phyloP scores from a whole-genome alignment of 2,888 invertebrate genomes.

The Sicus ferrugineus region DNA sequence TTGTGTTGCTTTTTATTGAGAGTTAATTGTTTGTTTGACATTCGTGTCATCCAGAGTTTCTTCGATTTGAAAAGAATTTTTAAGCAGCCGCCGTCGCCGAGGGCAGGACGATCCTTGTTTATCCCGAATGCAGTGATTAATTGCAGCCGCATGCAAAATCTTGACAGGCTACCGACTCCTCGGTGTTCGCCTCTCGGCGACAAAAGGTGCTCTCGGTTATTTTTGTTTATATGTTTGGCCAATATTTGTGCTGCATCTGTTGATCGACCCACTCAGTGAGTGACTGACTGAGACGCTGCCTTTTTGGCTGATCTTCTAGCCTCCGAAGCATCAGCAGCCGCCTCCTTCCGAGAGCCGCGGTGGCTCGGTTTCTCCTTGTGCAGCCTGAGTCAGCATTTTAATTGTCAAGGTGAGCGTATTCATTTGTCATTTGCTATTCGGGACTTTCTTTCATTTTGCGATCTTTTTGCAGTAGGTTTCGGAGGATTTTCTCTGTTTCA shows the following conservation, averaged over 20 bases:
- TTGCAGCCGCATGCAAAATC: background rate
- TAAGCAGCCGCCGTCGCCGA: background rate
- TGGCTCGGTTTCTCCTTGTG: background rate
- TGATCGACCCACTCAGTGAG: too few relatives aligned
- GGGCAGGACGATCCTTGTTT: background rate
- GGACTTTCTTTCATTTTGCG: background rate
- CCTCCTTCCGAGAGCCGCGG: too few relatives aligned
- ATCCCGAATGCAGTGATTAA: background rate
- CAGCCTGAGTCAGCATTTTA: background rate
- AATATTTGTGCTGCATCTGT: background rate
- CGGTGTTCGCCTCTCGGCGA: background rate
- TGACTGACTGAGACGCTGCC: background rate
- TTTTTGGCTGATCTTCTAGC: background rate
- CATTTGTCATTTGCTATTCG: background rate
- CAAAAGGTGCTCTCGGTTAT: background rate
- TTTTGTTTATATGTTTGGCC: background rate
- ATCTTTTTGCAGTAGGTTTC: too few relatives aligned
- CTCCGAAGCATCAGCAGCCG: background rate
- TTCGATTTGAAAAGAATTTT: background rate
- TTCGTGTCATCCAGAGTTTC: conserved; percentile 9
- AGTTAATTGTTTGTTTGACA: conserved; percentile 34
- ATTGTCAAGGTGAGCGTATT: background rate
- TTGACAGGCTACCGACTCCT: background rate
- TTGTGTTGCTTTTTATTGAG: conserved; percentile 6
- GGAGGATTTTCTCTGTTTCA: too few relatives aligned